These are phyloP conservation scores for Microctonus hyperodae DNA, from an alignment of 2,888 invertebrate species.

Conservation along the genomic window DNA sequence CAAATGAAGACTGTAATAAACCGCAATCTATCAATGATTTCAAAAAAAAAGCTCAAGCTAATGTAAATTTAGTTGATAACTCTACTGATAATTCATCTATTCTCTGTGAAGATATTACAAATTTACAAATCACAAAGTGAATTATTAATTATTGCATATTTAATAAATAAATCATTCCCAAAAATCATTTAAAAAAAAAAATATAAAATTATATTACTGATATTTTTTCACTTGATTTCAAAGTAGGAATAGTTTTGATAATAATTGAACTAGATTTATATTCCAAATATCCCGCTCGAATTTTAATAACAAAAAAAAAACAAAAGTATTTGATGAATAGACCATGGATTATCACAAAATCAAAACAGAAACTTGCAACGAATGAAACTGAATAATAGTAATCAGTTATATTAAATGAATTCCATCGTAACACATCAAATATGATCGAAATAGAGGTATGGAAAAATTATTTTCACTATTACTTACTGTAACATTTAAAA, in stretches of 20 bases:
- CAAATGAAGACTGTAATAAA: slow-evolving; percentile 39
- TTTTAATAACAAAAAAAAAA: background rate
- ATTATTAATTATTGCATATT: background rate
- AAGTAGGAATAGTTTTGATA: too few relatives aligned
- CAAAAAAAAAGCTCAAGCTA: slow-evolving; percentile 7
- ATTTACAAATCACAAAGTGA: background rate
- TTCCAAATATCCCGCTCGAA: background rate
- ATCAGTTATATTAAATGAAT: background rate
- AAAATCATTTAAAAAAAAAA: too few relatives aligned
- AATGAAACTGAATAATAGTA: background rate
- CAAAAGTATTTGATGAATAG: background rate
- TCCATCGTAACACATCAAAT: slow-evolving; percentile 1
- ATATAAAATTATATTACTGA: background rate
- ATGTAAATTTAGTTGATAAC: background rate
- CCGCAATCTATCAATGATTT: slow-evolving; percentile 8
- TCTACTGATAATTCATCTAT: background rate
- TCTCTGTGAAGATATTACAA: background rate
- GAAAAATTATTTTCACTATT: slow-evolving; percentile 1
- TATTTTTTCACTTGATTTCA: background rate
- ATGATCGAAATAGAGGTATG: slow-evolving; percentile 30
- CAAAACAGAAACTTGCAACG: background rate
- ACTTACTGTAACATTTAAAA: background rate
- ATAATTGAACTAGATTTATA: too few relatives aligned
- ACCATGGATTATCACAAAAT: background rate
- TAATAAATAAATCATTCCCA: background rate